These are phyloP conservation scores for Gambusia holbrooki DNA, from an alignment of 2,113 vertebrate genomes.

Conservation along the genomic window DNA sequence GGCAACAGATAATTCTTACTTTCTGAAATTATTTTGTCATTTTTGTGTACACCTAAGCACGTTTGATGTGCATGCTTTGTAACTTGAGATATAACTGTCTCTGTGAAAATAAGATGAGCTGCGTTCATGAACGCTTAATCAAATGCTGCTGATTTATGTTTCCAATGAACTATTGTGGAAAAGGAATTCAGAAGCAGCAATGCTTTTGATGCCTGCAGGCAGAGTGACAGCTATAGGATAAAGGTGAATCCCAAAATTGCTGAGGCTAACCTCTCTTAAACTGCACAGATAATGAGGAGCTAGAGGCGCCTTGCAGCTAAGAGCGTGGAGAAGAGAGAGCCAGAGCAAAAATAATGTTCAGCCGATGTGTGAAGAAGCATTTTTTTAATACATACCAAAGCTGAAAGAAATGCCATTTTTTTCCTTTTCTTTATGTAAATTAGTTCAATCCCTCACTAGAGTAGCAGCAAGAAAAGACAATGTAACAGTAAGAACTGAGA, in stretches of 20 bases:
- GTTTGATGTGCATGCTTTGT: not conserved
- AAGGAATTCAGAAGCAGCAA: constrained; percentile 1
- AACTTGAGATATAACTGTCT: not conserved
- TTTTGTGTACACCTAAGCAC: not conserved
- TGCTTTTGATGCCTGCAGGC: constrained; percentile 7
- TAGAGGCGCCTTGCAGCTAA: constrained; percentile 20
- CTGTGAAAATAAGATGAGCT: not conserved
- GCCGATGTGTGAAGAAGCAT: not conserved
- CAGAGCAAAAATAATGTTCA: not conserved
- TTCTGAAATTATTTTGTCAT: not conserved
- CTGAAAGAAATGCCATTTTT: not conserved
- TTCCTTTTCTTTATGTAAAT: not conserved
- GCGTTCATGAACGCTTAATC: not conserved
- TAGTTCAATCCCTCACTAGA: not conserved
- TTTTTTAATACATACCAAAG: not conserved
- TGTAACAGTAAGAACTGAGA: not conserved
- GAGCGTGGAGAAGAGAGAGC: not conserved
- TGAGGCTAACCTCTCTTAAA: constrained; percentile 42
- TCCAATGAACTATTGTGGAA: constrained; percentile 2
- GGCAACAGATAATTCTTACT: not conserved
- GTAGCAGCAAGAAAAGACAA: not conserved
- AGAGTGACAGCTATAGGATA: constrained; percentile 31
- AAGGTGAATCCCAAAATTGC: constrained; percentile 30
- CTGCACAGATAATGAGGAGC: constrained; percentile 34
- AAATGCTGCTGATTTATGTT: not conserved